Evolutionary conservation across 2,113 vertebrate species (phyloP).

Genomic region (Cathartes aura): DNA sequence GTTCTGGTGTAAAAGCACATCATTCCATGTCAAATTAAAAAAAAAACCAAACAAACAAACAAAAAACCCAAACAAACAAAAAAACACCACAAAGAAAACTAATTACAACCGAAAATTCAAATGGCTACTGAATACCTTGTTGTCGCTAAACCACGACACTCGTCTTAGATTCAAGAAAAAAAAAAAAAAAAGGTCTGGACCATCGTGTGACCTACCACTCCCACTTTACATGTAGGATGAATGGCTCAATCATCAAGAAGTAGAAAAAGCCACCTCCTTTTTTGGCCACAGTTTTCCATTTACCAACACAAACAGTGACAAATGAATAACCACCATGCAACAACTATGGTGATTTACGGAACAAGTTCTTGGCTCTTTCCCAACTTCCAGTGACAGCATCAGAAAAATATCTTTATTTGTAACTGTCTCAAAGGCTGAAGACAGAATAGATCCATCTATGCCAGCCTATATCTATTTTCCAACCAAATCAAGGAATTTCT

Average conservation of each 20-base stretch:
- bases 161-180: not conserved
- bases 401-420: not conserved
- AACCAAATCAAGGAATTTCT: not conserved
- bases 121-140: not conserved
- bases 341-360: not conserved
- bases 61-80: not conserved
- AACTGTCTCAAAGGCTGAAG: not conserved
- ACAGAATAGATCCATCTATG: not conserved
- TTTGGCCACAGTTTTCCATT: not conserved
- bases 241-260: not conserved
- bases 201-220: not conserved
- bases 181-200: not conserved
- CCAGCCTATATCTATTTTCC: not conserved
- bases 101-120: not conserved
- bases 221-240: not conserved
- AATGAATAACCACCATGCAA: not conserved
- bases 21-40: not conserved
- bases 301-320: not conserved
- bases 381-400: not conserved
- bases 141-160: no score
- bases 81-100: not conserved
- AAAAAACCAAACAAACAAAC: accelerated
- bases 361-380: not conserved
- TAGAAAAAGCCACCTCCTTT: not conserved
- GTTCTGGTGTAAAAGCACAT: not conserved